Conservation (phyloP, 2,888 invertebrate species). For the Melinaea marsaeus region DNA sequence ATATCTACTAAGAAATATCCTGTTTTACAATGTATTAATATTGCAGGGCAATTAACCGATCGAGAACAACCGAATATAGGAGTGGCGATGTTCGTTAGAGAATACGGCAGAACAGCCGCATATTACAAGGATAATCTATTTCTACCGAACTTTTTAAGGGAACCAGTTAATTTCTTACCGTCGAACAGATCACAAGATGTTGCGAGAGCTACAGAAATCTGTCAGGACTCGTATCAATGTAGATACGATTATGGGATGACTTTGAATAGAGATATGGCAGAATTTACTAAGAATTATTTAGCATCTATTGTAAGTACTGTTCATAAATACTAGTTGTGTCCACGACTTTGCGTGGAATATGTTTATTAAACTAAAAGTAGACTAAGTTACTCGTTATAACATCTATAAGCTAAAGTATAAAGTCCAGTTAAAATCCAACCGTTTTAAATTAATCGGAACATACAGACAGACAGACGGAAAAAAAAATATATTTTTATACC, state of each 20-base stretch:
- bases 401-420: no score
- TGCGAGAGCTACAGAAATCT: slow-evolving; percentile 81
- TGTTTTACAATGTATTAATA: neutral
- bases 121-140: slow-evolving; percentile 89
- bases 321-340: neutral
- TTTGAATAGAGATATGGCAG: slow-evolving; percentile 89
- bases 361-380: neutral
- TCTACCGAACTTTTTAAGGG: slow-evolving; percentile 83
- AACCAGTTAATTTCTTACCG: slow-evolving; percentile 85
- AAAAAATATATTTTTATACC: no score
- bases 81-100: slow-evolving; percentile 85
- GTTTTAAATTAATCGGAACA: no score
- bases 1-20: neutral
- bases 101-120: slow-evolving; percentile 88
- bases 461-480: no score
- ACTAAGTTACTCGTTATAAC: no score
- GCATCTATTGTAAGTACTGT: slow-evolving; percentile 74
- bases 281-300: slow-evolving; percentile 90
- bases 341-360: neutral
- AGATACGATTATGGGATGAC: slow-evolving; percentile 93
- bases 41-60: slow-evolving; percentile 87
- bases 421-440: no score
- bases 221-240: slow-evolving; percentile 91
- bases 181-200: slow-evolving; percentile 82
- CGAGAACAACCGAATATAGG: slow-evolving; percentile 85